A percentile compares a stretch with the other conserved stretches of the same genome.
These are phyloP conservation scores for Myotis daubentonii DNA, from an alignment of 2,797 vertebrate species.

Conservation along the genomic window DNA sequence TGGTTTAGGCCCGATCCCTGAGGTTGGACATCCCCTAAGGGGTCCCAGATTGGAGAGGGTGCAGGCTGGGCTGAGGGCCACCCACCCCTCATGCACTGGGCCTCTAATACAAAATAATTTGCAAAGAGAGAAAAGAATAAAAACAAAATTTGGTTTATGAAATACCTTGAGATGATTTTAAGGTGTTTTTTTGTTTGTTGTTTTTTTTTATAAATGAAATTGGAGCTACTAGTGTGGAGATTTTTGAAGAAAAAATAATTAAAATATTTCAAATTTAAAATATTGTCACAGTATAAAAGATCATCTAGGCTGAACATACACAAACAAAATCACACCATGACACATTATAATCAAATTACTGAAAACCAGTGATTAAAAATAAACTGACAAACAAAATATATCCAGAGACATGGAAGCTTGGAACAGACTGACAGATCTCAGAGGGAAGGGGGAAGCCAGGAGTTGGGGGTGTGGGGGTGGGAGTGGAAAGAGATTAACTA, in stretches of 20 bases:
- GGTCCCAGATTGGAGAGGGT: too few relatives aligned
- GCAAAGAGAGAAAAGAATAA: not conserved
- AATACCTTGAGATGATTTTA: not conserved
- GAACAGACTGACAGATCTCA: too few relatives aligned
- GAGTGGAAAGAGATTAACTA: too few relatives aligned
- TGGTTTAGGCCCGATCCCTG: too few relatives aligned
- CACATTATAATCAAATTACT: conserved; percentile 7
- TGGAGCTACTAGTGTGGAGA: not conserved
- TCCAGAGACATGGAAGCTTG: not conserved
- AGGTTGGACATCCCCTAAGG: too few relatives aligned
- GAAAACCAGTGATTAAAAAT: not conserved
- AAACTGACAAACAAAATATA: not conserved
- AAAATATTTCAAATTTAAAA: conserved; percentile 20
- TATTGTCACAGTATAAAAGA: not conserved
- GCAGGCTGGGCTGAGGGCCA: too few relatives aligned
- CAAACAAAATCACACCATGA: not conserved
- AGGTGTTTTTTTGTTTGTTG: not conserved
- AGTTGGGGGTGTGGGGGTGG: too few relatives aligned
- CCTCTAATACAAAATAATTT: not conserved
- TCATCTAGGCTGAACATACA: not conserved
- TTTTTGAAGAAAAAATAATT: not conserved
- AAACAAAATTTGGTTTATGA: not conserved
- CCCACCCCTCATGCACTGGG: too few relatives aligned
- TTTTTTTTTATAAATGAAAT: not conserved
- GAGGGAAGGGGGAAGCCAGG: too few relatives aligned